phyloP scores from a whole-genome alignment of 2,888 invertebrate species.

The Hermaeophaga mercurialis region DNA sequence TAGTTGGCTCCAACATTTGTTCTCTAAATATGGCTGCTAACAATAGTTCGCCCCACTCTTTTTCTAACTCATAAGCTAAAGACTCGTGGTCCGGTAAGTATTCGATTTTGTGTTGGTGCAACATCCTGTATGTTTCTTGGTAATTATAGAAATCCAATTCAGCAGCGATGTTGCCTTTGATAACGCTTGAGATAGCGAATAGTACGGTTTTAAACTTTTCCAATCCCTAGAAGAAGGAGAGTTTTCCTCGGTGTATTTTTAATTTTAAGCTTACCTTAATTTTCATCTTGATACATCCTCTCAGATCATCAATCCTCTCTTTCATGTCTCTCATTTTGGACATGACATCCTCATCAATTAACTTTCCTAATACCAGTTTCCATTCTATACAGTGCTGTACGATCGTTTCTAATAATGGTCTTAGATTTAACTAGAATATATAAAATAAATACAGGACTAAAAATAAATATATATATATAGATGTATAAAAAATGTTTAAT shows the following conservation, averaged over 20 bases:
- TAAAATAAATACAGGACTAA: no score
- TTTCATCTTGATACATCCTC: conserved; percentile 72
- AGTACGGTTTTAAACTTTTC: conserved; percentile 85
- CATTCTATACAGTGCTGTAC: conserved; percentile 79
- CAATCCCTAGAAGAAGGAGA: conserved; percentile 61
- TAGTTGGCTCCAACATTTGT: conserved; percentile 77
- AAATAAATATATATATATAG: no score
- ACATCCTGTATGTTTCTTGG: conserved; percentile 78
- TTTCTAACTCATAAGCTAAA: conserved; percentile 66
- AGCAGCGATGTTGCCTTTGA: conserved; percentile 75
- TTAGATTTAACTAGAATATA: conserved; percentile 65
- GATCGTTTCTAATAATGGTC: conserved; percentile 71
- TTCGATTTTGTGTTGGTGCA: conserved; percentile 72
- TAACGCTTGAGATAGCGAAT: conserved; percentile 78
- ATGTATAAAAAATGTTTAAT: no score
- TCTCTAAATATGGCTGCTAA: conserved; percentile 72
- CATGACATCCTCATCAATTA: conserved; percentile 70
- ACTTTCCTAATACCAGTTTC: conserved; percentile 74
- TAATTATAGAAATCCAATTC: conserved; percentile 77
- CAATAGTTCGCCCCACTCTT: conserved; percentile 73
- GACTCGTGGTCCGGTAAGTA: conserved; percentile 62
- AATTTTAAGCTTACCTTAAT: conserved; percentile 60
- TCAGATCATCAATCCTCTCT: conserved; percentile 66
- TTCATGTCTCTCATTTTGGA: conserved; percentile 72
- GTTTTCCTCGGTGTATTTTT: no score